Percentiles rank a stretch among this genome's conserved stretches.
phyloP scores from a whole-genome alignment of 2,113 vertebrate genomes.

The Thunnus maccoyii region DNA sequence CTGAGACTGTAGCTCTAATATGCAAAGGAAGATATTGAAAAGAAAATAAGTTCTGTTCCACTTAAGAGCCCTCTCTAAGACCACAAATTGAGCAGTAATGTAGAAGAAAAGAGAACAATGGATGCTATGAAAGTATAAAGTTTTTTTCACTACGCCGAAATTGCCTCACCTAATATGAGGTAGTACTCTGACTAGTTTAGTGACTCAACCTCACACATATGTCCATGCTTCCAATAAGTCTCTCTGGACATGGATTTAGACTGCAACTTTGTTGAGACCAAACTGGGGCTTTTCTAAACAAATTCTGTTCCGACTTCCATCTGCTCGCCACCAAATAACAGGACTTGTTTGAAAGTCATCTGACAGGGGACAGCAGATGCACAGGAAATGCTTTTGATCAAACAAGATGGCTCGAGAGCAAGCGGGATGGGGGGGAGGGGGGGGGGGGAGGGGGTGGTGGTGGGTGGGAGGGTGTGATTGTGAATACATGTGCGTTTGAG shows the following conservation, averaged over 20 bases:
- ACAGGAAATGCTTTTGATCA: constrained; percentile 84
- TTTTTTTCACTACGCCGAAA: constrained; percentile 12
- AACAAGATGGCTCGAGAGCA: constrained; percentile 64
- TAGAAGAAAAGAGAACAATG: constrained; percentile 32
- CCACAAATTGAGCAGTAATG: constrained; percentile 29
- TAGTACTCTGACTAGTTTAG: background rate
- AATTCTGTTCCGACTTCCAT: constrained; percentile 61
- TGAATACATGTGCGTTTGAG: constrained; percentile 64
- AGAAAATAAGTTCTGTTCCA: background rate
- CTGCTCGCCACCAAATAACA: constrained; percentile 72
- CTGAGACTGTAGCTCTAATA: constrained; percentile 43
- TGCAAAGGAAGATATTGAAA: constrained; percentile 7
- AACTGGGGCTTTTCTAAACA: constrained; percentile 68
- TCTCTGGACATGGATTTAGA: constrained; percentile 3
- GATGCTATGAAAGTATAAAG: background rate
- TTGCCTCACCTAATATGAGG: constrained; percentile 42
- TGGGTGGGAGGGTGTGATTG: constrained; percentile 49
- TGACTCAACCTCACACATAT: background rate
- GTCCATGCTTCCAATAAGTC: background rate
- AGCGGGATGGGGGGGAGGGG: constrained; percentile 15
- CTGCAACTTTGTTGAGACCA: constrained; percentile 41
- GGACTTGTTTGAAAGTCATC: constrained; percentile 77
- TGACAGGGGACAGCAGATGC: constrained; percentile 80
- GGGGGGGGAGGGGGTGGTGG: too few species aligned
- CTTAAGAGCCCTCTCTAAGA: background rate